Evolutionary conservation across 1,140 invertebrate species (phyloP), one percentile per base, ranked within the genome.

Genomic region (Stegodyphus dumicola): DNA sequence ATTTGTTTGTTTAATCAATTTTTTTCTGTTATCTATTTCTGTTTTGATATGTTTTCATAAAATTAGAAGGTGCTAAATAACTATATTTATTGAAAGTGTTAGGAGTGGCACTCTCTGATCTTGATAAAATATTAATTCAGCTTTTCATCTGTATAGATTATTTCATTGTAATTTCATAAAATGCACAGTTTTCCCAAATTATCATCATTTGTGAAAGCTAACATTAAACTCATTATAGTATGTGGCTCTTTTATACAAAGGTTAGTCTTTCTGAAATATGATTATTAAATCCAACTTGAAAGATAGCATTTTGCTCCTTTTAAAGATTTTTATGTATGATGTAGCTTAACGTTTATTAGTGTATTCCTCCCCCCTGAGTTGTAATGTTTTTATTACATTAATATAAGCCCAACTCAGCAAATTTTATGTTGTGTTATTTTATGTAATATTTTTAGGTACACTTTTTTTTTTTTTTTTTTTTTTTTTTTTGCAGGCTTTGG

Each of bases 381-480:
- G 5, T 5, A n/a, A 18, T 76, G 7, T 33, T 70, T 70, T 48
- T 73, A 52, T 74, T 9, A 69, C 15, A n/a, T 17, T 56, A 17
- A 51, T 54, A 56, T 74, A 60, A n/a, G n/a, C n/a, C n/a, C 11
- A 54, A 33, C 17, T 79, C 17, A 56, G 77, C 56, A 52, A 53
- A 18, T 65, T 33, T 66, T 70, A 48, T 79, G 52, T 71, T 53
- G n/a, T 70, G 67, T 70, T 78, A 69, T 48, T 60, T 51, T 69
- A 17, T 79, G 52, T 70, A 69, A 79, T 56, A 18, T 69, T 7
- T 13, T 17, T 77, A 17, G 17, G 13, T 66, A 48, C n/a, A 67
- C 33, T 60, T 13, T 73, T 73, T 49, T 11, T 48, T 73, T 73
- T 49, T 51, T 48, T 48, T 73, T 73, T 49, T 60, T 13, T 73